Evolutionary conservation across 2,888 invertebrate genomes (phyloP), one percentile per base, ranked within the genome.

Genomic region (Schizotus pectinicornis): DNA sequence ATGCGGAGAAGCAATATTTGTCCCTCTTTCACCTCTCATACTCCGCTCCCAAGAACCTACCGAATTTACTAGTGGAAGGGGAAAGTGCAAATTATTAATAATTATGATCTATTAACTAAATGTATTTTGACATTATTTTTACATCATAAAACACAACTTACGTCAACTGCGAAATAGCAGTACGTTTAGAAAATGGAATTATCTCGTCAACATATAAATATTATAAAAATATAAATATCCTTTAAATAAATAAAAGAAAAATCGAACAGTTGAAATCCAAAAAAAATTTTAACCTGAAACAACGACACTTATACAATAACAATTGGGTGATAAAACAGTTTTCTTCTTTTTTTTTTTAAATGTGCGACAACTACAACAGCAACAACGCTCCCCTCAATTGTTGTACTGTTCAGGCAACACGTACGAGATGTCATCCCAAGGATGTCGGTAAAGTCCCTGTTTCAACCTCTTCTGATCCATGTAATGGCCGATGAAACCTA

Each of bases 381-480:
- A 11, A 35, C n/a, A 35, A 35, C n/a, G n/a, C n/a, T 11, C n/a
- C 32, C 34, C 35, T 37, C 67, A 74, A 56, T 78, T 78, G 68
- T 78, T 80, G 76, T 86, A 87, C 74, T 87, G 86, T 71, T 92
- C 92, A 3, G 92, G 92, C 75, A 93, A 82, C 61, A 92, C 88
- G 77, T 92, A 92, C 0, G 91, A 90, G 82, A 99, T 99, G 79
- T 99, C 99, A 78, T 99, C 99, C 99, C 99, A 99, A 0, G 99
- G 99, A 81, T 99, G 99, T 70, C 99, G 90, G 82, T 99, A 99
- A 3, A 99, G 85, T 6, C 98, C 99, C 82, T 99, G 99, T 77
- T 98, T 98, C 81, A 99, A 86, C 65, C 99, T 86, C 83, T 95
- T 97, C 83, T 99, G 99, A 82, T 99, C 99, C 84, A 99, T 89